phyloP scores from a whole-genome alignment of 1,140 invertebrate genomes.

The Triops cancriformis region DNA sequence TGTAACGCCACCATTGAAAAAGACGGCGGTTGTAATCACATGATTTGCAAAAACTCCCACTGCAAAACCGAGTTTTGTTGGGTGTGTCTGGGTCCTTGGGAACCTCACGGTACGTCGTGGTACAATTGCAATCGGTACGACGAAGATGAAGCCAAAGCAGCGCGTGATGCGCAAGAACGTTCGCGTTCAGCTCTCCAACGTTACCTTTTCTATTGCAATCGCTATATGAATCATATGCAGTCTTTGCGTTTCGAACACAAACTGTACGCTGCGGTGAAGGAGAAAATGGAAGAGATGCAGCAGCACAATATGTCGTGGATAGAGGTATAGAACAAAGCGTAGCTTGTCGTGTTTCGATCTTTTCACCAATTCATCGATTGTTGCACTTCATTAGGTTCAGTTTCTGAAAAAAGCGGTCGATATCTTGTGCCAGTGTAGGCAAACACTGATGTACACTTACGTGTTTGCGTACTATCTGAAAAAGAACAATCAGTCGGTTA shows the following conservation, averaged over 20 bases:
- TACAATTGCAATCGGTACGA: conserved; percentile 98
- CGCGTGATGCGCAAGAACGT: conserved; percentile 89
- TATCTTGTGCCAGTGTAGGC: conserved; percentile 91
- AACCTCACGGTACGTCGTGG: conserved; percentile 97
- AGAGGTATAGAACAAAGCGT: conserved; percentile 58
- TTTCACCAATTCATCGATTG: conserved; percentile 22
- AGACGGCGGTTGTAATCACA: conserved; percentile 98
- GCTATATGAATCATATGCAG: conserved; percentile 99
- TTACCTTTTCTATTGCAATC: conserved; percentile 97
- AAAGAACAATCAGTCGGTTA: conserved; percentile 97
- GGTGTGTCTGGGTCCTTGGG: conserved; percentile 98
- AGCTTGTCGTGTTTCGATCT: not conserved
- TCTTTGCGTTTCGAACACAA: conserved; percentile 97
- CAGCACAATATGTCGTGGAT: conserved; percentile 99
- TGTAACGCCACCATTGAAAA: conserved; percentile 98
- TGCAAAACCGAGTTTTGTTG: conserved; percentile 98
- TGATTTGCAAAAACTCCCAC: conserved; percentile 98
- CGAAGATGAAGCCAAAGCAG: conserved; percentile 92
- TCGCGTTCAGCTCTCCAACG: conserved; percentile 83
- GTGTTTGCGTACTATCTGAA: conserved; percentile 97
- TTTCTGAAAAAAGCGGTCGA: conserved; percentile 96
- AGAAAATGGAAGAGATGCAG: conserved; percentile 99
- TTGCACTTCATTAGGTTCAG: conserved; percentile 67
- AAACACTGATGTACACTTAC: conserved; percentile 98
- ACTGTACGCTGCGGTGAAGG: conserved; percentile 83